Evolutionary conservation across 2,113 vertebrate species (phyloP).

Genomic region (Amblyornis subalaris): DNA sequence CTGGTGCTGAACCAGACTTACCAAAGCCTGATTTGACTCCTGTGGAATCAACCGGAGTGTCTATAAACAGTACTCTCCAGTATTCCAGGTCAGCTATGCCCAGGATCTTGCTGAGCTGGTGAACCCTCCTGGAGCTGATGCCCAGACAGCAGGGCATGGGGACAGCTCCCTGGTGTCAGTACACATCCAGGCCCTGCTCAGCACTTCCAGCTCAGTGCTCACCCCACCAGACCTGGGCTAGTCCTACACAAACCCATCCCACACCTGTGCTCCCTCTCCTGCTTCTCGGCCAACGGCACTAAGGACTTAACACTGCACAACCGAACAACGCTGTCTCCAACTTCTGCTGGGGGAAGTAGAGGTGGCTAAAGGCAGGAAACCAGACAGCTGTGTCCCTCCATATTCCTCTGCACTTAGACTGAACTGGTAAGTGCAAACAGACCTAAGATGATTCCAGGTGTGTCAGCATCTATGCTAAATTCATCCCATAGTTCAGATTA

Average conservation of each 20-base stretch:
- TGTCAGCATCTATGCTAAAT: neutral
- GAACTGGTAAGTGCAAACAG: neutral
- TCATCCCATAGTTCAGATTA: neutral
- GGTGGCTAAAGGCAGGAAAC: neutral
- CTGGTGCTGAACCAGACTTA: neutral
- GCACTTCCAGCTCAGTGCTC: neutral
- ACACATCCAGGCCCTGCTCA: neutral
- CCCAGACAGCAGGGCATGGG: neutral
- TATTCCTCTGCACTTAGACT: neutral
- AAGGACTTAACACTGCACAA: fast-evolving
- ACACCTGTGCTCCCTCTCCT: neutral
- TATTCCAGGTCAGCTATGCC: neutral
- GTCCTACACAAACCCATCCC: neutral
- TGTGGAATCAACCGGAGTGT: fast-evolving
- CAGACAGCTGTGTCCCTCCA: neutral
- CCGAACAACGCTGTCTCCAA: fast-evolving
- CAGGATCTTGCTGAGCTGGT: neutral
- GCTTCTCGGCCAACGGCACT: fast-evolving
- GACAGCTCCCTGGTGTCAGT: neutral
- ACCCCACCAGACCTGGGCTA: neutral
- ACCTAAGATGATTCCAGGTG: neutral
- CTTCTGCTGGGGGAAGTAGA: neutral
- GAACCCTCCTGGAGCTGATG: neutral
- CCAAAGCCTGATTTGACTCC: neutral
- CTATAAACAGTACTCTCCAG: fast-evolving